These are phyloP conservation scores for Glyptemys insculpta DNA, from an alignment of 2,797 vertebrate species.

Conservation along the genomic window DNA sequence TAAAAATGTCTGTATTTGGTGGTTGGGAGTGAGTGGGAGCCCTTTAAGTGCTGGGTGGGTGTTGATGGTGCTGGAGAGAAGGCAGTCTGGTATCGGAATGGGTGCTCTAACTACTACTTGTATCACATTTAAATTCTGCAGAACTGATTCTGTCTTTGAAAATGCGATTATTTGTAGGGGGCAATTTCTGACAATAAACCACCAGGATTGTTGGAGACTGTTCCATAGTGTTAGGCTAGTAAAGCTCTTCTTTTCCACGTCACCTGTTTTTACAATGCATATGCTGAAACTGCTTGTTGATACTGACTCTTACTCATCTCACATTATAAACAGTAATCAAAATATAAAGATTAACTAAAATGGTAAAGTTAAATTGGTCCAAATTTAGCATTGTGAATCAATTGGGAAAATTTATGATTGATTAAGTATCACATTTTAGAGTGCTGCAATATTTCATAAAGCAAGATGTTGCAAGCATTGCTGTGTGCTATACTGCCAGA, in stretches of 20 bases:
- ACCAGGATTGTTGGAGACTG: background rate
- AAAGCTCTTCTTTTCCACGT: background rate
- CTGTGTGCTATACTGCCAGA: accelerated
- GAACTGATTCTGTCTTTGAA: background rate
- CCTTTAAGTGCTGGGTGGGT: background rate
- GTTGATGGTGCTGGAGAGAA: background rate
- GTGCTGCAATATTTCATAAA: background rate
- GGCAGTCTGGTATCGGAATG: background rate
- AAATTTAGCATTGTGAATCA: background rate
- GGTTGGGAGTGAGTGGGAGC: background rate
- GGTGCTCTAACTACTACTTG: accelerated
- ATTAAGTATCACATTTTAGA: background rate
- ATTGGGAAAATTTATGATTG: background rate
- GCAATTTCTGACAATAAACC: constrained; percentile 78
- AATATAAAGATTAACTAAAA: background rate
- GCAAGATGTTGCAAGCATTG: background rate
- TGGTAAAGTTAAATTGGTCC: background rate
- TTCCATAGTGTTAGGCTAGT: background rate
- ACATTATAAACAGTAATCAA: background rate
- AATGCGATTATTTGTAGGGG: constrained; percentile 78
- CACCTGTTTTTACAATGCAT: background rate
- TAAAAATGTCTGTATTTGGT: background rate
- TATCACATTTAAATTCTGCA: background rate
- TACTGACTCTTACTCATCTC: background rate
- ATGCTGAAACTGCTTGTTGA: background rate